Conservation (phyloP, 1,140 invertebrate species). For the Conus ventricosus region DNA sequence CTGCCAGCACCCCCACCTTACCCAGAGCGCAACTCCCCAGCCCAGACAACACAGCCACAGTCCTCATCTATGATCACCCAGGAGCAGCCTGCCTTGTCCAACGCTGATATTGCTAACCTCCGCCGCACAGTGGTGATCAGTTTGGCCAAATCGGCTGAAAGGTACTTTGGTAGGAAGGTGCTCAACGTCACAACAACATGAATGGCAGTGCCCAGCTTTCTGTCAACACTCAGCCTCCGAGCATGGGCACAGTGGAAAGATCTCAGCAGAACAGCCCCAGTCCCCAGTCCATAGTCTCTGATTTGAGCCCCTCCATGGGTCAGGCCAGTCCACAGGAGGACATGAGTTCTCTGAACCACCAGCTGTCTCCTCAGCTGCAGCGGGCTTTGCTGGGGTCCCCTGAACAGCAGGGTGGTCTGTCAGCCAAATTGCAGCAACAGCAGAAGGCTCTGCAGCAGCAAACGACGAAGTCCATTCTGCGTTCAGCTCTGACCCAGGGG, state of each 20-base stretch:
- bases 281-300: conserved; percentile 14
- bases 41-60: conserved; percentile 47
- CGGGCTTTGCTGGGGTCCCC: conserved; percentile 31
- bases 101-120: conserved; percentile 36
- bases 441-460: conserved; percentile 54
- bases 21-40: conserved; percentile 38
- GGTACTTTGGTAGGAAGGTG: conserved; percentile 18
- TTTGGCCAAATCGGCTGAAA: conserved; percentile 21
- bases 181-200: not conserved
- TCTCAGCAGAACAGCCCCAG: conserved; percentile 63
- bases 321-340: not conserved
- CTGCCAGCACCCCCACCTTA: conserved; percentile 59
- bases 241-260: conserved; percentile 51
- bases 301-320: conserved; percentile 34
- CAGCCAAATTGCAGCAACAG: conserved; percentile 42
- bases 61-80: conserved; percentile 34
- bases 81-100: conserved; percentile 26
- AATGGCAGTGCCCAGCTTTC: conserved; percentile 42
- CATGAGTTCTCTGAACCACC: conserved; percentile 40
- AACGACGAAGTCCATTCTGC: conserved; percentile 60
- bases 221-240: conserved; percentile 56
- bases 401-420: not conserved
- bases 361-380: conserved; percentile 50
- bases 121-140: conserved; percentile 23
- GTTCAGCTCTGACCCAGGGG: conserved; percentile 62